Percentiles rank a stretch among this genome's conserved stretches.
Evolutionary conservation across 2,797 vertebrate genomes (phyloP).

Genomic region (Synanceia verrucosa): DNA sequence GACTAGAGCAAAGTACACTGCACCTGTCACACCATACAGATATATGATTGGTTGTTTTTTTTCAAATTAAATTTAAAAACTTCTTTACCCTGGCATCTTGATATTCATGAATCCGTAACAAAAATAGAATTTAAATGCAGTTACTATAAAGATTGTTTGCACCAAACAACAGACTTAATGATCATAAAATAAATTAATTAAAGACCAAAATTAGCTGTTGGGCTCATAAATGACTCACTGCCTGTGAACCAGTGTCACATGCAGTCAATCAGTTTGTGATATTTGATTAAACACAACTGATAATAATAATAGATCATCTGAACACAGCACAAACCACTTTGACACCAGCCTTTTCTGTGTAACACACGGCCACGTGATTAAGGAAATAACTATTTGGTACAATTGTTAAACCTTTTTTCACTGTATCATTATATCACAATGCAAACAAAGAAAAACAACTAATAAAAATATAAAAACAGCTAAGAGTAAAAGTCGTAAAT

Average conservation of each 20-base stretch:
- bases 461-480: too few species aligned
- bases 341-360: not conserved
- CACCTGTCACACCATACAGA: slow-evolving; percentile 18
- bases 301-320: not conserved
- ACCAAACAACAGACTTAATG: not conserved
- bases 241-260: too few species aligned
- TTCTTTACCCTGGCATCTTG: not conserved
- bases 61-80: not conserved
- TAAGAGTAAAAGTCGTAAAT: too few species aligned
- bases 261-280: not conserved
- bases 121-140: not conserved
- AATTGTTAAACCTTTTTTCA: too few species aligned
- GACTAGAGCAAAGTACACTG: slow-evolving; percentile 1
- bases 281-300: not conserved
- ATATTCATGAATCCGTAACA: not conserved
- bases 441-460: too few species aligned
- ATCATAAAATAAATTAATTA: too few species aligned
- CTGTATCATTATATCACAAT: too few species aligned
- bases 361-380: not conserved
- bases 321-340: not conserved
- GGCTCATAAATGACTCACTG: too few species aligned
- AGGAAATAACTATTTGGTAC: too few species aligned
- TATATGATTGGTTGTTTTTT: not conserved
- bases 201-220: too few species aligned
- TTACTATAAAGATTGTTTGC: not conserved